phyloP scores from a whole-genome alignment of 1,140 invertebrate genomes.

The Drosophila mayri region DNA sequence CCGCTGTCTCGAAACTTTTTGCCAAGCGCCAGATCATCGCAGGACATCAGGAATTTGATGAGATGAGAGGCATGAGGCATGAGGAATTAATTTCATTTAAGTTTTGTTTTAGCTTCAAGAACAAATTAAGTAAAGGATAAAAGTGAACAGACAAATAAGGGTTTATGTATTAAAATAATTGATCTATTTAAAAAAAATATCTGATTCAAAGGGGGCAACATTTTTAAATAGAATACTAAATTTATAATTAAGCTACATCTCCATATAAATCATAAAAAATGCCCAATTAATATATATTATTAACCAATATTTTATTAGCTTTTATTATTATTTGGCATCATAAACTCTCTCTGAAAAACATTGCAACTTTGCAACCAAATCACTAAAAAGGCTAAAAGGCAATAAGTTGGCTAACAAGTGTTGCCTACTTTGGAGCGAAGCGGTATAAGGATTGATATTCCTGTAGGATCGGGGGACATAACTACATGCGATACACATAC shows the following conservation, averaged over 20 bases:
- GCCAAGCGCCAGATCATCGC: slow-evolving; percentile 6
- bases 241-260: too few species aligned
- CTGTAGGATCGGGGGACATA: slow-evolving; percentile 7
- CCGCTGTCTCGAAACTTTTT: slow-evolving; percentile 47
- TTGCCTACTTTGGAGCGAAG: slow-evolving; percentile 5
- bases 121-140: background rate
- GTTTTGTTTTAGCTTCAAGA: background rate
- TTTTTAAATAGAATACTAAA: too few species aligned
- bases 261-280: too few species aligned
- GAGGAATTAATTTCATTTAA: slow-evolving; percentile 1
- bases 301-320: background rate
- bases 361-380: too few species aligned
- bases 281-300: background rate
- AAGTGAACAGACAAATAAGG: background rate
- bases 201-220: too few species aligned
- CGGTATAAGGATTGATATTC: background rate
- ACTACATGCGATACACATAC: slow-evolving; percentile 21
- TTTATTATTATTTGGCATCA: background rate
- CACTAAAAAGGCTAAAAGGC: too few species aligned
- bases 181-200: background rate
- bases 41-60: slow-evolving; percentile 19
- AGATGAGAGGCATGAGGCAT: slow-evolving; percentile 3
- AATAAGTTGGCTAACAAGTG: slow-evolving; percentile 26
- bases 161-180: background rate
- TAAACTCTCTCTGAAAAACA: background rate